phyloP scores from a whole-genome alignment of 92 coral and sea anemone species.

The Bergia puertoricense region DNA sequence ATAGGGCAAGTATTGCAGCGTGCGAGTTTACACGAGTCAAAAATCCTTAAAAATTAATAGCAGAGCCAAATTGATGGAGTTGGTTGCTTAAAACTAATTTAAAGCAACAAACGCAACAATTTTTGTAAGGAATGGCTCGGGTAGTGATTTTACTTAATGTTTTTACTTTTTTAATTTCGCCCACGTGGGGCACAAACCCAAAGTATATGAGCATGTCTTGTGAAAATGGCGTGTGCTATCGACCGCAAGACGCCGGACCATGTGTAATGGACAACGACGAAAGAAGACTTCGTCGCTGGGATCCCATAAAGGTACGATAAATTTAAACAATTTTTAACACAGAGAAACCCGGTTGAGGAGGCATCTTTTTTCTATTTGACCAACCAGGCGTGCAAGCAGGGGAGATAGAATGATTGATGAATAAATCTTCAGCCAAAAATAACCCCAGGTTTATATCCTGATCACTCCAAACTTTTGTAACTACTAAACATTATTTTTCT shows the following conservation, averaged over 20 bases:
- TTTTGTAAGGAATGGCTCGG: background rate
- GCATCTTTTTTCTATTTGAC: background rate
- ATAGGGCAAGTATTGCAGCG: background rate
- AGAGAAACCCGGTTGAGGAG: background rate
- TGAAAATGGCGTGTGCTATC: conserved; percentile 81
- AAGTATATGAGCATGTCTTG: conserved; percentile 61
- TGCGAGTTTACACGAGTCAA: background rate
- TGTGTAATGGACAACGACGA: conserved; percentile 66
- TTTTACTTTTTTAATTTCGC: background rate
- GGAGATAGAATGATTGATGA: no score
- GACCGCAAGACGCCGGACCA: conserved; percentile 77
- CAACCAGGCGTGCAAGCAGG: no score
- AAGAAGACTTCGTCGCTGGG: conserved; percentile 73
- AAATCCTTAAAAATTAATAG: no score
- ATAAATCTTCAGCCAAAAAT: no score
- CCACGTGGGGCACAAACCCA: conserved; percentile 1
- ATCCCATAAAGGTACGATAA: conserved; percentile 72
- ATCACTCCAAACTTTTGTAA: background rate
- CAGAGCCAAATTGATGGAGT: background rate
- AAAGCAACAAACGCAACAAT: background rate
- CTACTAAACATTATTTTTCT: background rate
- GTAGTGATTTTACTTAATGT: background rate
- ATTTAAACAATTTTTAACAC: background rate
- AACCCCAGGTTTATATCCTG: no score
- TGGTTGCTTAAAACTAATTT: background rate